phyloP scores from a whole-genome alignment of 2,888 invertebrate genomes.

The Ennomos erosarius region DNA sequence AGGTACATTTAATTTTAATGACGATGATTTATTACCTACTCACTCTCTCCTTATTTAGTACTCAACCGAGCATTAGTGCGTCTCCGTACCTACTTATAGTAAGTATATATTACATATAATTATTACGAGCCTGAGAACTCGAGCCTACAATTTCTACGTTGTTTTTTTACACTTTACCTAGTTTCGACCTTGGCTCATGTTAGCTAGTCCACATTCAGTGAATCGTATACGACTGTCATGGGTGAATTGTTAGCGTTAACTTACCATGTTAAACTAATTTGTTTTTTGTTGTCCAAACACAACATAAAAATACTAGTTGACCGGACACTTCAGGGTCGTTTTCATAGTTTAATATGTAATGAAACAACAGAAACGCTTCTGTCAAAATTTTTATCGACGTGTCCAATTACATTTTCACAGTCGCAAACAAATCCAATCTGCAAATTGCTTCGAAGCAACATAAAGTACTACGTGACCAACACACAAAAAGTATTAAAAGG shows the following conservation, averaged over 20 bases:
- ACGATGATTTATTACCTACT: not conserved
- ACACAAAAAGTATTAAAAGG: slow-evolving; percentile 4
- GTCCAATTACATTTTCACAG: slow-evolving; percentile 2
- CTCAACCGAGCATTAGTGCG: not conserved
- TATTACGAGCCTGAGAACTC: not conserved
- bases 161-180: not conserved
- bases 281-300: not conserved
- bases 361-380: too few relatives aligned
- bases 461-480: slow-evolving; percentile 18
- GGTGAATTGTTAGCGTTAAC: slow-evolving; percentile 2
- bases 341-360: too few relatives aligned
- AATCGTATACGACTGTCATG: not conserved
- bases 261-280: not conserved
- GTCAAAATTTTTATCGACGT: not conserved
- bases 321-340: too few relatives aligned
- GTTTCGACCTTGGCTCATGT: not conserved
- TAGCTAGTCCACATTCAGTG: too few relatives aligned
- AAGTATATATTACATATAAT: too few relatives aligned
- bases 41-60: not conserved
- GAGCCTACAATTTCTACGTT: not conserved
- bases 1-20: too few relatives aligned
- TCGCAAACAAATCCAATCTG: slow-evolving; percentile 6
- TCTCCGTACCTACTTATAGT: too few relatives aligned
- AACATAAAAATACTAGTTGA: too few relatives aligned
- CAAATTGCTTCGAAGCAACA: slow-evolving; percentile 14